These are phyloP conservation scores for Ardeotis arabs DNA, from an alignment of 2,113 vertebrate genomes.

Conservation along the genomic window DNA sequence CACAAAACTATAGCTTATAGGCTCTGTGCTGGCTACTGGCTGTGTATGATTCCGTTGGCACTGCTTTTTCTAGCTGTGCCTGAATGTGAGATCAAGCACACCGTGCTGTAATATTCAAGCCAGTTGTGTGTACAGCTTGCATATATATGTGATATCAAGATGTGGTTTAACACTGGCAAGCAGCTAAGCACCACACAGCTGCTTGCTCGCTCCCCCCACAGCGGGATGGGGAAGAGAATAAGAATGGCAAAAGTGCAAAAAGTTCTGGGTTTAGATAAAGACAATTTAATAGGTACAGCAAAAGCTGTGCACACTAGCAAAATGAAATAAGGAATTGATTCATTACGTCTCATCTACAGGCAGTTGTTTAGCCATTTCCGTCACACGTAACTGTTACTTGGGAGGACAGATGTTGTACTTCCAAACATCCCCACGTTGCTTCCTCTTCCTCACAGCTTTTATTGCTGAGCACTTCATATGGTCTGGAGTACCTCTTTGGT, in stretches of 20 bases:
- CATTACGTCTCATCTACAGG: not conserved
- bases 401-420: not conserved
- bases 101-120: not conserved
- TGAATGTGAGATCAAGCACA: not conserved
- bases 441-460: not conserved
- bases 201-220: not conserved
- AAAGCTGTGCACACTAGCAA: not conserved
- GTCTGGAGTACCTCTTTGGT: not conserved
- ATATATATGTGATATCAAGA: not conserved
- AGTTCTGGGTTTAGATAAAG: not conserved
- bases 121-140: not conserved
- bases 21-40: not conserved
- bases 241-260: not conserved
- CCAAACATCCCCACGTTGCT: not conserved
- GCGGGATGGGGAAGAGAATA: not conserved
- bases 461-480: not conserved
- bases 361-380: not conserved
- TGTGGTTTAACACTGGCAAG: not conserved
- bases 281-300: not conserved
- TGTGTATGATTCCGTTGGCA: not conserved
- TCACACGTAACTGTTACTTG: fast-evolving
- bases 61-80: not conserved
- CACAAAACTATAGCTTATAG: not conserved
- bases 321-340: not conserved
- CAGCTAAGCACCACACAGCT: not conserved